phyloP scores from a whole-genome alignment of 2,888 invertebrate genomes.

The Sarcophaga variegata region DNA sequence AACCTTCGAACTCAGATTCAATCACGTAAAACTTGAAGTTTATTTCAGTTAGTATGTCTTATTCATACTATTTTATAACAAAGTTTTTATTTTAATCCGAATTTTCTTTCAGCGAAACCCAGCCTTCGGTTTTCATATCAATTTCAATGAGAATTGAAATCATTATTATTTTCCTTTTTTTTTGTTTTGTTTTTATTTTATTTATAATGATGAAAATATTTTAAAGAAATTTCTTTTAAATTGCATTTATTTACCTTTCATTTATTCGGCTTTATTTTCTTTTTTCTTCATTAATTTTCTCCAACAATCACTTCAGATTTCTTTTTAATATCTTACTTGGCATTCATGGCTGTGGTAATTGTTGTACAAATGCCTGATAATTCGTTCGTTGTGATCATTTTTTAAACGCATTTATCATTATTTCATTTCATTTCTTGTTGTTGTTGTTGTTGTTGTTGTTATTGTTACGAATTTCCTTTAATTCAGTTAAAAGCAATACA shows the following conservation, averaged over 20 bases:
- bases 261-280: not conserved
- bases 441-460: too few species aligned
- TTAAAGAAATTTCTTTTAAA: constrained; percentile 45
- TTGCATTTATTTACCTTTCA: constrained; percentile 29
- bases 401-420: constrained; percentile 62
- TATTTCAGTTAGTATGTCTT: too few species aligned
- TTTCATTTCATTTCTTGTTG: constrained; percentile 25
- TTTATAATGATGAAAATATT: constrained; percentile 19
- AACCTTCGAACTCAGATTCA: too few species aligned
- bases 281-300: not conserved
- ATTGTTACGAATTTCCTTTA: too few species aligned
- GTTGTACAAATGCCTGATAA: constrained; percentile 44
- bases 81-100: too few species aligned
- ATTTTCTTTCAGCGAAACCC: too few species aligned
- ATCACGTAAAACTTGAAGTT: too few species aligned
- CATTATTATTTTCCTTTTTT: too few species aligned
- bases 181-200: too few species aligned
- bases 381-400: constrained; percentile 24
- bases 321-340: constrained; percentile 7
- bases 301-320: constrained; percentile 29
- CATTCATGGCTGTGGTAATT: constrained; percentile 27
- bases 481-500: constrained; percentile 24
- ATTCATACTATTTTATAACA: too few species aligned
- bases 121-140: too few species aligned
- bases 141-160: too few species aligned